Evolutionary conservation across 2,797 vertebrate species (phyloP).

Genomic region (Otolemur crassicaudatus): DNA sequence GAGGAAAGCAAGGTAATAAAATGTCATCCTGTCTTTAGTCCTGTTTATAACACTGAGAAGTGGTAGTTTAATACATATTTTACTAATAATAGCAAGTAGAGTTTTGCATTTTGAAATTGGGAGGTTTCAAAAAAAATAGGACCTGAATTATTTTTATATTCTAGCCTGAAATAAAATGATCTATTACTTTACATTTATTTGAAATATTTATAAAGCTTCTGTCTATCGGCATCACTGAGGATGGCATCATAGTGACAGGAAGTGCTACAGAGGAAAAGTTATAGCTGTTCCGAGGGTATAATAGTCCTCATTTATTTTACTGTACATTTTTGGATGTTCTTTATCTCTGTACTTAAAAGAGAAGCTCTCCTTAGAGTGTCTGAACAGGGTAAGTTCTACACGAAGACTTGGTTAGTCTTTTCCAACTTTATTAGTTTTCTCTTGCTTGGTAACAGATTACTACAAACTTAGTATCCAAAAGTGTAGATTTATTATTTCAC

Average conservation of each 20-base stretch:
- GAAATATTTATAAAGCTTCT: constrained; percentile 1
- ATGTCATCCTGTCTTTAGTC: neutral
- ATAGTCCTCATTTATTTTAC: neutral
- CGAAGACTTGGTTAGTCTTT: neutral
- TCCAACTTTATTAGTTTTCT: constrained; percentile 24
- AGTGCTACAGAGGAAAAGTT: neutral
- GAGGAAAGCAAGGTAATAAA: constrained; percentile 95
- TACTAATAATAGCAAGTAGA: neutral
- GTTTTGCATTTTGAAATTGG: constrained; percentile 14
- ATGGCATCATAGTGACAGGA: neutral
- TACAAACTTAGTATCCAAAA: neutral
- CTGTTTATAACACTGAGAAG: neutral
- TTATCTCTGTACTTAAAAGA: constrained; percentile 28
- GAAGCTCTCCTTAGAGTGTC: neutral
- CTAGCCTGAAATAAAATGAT: constrained; percentile 29
- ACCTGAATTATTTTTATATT: constrained; percentile 34
- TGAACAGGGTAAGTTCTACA: neutral
- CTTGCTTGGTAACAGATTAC: neutral
- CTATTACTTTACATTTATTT: constrained; percentile 9
- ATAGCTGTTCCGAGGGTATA: neutral
- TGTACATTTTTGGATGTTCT: neutral
- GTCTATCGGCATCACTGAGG: neutral
- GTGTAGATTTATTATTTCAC: neutral
- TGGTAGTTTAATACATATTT: neutral
- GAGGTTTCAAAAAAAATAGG: constrained; percentile 19